These are phyloP conservation scores for Acrossocheilus wenchowensis DNA, from an alignment of 2,797 vertebrate species.

Conservation along the genomic window DNA sequence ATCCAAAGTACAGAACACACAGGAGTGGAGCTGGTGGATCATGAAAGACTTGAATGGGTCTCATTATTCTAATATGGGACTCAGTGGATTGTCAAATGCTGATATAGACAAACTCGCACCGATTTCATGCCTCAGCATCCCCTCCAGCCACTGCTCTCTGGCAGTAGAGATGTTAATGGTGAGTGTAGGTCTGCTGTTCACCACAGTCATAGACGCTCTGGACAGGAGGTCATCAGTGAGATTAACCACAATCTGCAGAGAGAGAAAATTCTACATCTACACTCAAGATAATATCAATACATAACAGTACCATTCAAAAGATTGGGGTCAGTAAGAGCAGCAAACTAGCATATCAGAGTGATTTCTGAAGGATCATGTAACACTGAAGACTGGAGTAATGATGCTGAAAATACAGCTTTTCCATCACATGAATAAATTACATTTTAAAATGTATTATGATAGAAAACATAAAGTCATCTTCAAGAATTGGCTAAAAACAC, in stretches of 20 bases:
- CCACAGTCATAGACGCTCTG: slow-evolving; percentile 93
- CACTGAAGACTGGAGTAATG: too few relatives aligned
- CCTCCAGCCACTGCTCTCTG: slow-evolving; percentile 93
- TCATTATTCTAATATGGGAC: neutral
- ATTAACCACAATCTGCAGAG: slow-evolving; percentile 86
- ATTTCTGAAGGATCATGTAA: too few relatives aligned
- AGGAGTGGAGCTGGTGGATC: neutral
- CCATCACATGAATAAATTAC: too few relatives aligned
- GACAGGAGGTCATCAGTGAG: slow-evolving; percentile 93
- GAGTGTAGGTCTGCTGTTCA: slow-evolving; percentile 89
- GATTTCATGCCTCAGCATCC: slow-evolving; percentile 94
- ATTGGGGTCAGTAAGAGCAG: neutral
- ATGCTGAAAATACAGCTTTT: too few relatives aligned
- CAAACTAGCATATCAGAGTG: too few relatives aligned
- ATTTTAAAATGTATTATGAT: neutral
- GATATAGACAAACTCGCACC: slow-evolving; percentile 70
- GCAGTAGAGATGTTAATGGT: slow-evolving; percentile 90
- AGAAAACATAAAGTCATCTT: neutral
- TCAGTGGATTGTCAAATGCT: neutral
- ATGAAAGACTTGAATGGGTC: neutral
- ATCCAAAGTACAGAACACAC: slow-evolving; percentile 2
- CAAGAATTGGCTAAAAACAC: too few relatives aligned
- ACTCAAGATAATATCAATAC: neutral
- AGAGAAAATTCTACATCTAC: slow-evolving; percentile 6
- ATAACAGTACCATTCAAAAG: neutral